Conservation (phyloP, 2,113 vertebrate genomes). For the Apaloderma vittatum region DNA sequence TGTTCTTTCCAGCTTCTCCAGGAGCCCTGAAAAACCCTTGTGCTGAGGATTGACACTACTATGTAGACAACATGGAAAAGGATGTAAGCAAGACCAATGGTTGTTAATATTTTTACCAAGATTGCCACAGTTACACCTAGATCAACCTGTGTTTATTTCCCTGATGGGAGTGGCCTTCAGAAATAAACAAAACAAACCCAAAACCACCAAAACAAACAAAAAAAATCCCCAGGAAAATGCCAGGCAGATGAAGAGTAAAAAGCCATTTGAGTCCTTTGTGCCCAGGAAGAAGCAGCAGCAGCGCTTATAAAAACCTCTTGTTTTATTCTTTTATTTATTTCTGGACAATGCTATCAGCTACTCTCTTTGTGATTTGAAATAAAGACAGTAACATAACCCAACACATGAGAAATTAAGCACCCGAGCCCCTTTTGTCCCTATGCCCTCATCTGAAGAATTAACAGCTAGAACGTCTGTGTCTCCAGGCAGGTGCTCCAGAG, state of each 20-base stretch:
- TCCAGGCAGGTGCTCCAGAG: background rate
- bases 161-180: background rate
- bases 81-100: background rate
- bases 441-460: background rate
- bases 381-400: background rate
- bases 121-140: background rate
- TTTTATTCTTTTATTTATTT: background rate
- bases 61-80: background rate
- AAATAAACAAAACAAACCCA: too few species aligned
- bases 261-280: accelerated
- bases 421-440: accelerated
- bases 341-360: background rate
- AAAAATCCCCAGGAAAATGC: background rate
- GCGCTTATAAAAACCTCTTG: background rate
- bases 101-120: background rate
- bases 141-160: background rate
- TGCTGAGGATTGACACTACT: background rate
- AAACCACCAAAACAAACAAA: background rate
- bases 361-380: background rate
- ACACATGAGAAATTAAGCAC: background rate
- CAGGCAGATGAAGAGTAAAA: background rate
- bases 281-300: background rate
- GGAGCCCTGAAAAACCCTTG: background rate
- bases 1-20: background rate
- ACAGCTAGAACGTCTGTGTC: accelerated